Evolutionary conservation across 2,113 vertebrate species (phyloP), one percentile per base, ranked within the genome.

Genomic region (Thryonomys swinderianus): DNA sequence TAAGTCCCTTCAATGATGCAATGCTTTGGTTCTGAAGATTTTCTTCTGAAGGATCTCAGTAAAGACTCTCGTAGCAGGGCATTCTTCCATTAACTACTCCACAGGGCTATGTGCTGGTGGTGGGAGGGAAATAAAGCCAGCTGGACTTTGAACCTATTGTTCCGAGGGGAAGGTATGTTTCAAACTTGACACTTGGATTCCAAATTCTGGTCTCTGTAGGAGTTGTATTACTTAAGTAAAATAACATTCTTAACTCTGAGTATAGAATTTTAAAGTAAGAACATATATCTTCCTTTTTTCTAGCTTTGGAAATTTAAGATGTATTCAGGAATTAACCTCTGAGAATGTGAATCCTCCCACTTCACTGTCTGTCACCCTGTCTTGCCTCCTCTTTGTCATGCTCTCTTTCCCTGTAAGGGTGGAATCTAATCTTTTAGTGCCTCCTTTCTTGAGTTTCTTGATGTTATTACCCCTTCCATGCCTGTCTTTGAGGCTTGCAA

Each of bases 281-380:
- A 71, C 69, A 76, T 88, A 82, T 62, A 94, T 85, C 51, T 91
- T 93, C 25, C 13, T 34, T 37, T 80, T 27, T 53, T 1, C 64
- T 79, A 90, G 88, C 96, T 97, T 95, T 51, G 64, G 76, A 67
- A 82, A 86, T 91, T 93, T 93, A 48, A 82, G 88, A 74, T 89
- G 34, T 53, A 84, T 83, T 88, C 76, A 79, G 32, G 71, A 73
- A 82, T 73, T 95, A 92, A 97, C 92, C 85, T 97, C 94, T 84
- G 90, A 97, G 95, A 95, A 71, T 21, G 25, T 96, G 69, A 64
- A 69, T 83, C 92, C 79, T 90, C 96, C 85, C 62, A 96, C 94
- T 82, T 94, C 30, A 62, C 18, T 94, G 62, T 71, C 73, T 93
- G 95, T 93, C 92, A 91, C 34, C 13, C 37, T 74, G 73, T 71